Evolutionary conservation across 2,888 invertebrate species (phyloP).

Genomic region (Stratiomys singularior): DNA sequence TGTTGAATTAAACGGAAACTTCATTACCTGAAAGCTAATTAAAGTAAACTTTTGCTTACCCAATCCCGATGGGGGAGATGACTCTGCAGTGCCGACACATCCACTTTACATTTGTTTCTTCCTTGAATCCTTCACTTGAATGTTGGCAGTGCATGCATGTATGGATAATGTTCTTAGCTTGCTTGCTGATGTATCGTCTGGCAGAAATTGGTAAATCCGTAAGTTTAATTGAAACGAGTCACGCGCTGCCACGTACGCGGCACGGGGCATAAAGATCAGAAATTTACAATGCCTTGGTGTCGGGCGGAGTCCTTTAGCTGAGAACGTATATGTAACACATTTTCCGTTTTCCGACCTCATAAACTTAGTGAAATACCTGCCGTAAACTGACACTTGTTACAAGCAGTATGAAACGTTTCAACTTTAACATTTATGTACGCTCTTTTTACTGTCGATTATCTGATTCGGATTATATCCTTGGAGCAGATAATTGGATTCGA

Average conservation of each 20-base stretch:
- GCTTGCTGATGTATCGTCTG: too few relatives aligned
- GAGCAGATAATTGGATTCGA: slow-evolving; percentile 26
- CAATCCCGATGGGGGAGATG: neutral
- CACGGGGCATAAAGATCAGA: slow-evolving; percentile 23
- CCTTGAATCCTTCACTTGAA: too few relatives aligned
- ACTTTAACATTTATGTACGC: slow-evolving; percentile 1
- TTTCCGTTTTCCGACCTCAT: slow-evolving; percentile 34
- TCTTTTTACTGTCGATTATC: slow-evolving; percentile 19
- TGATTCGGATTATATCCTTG: neutral
- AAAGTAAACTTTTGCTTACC: slow-evolving; percentile 40
- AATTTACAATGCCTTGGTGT: slow-evolving; percentile 32
- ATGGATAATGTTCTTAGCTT: neutral
- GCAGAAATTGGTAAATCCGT: slow-evolving; percentile 41
- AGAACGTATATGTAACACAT: slow-evolving; percentile 30
- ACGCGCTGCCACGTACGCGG: slow-evolving; percentile 11
- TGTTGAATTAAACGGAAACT: slow-evolving; percentile 44
- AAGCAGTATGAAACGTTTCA: neutral
- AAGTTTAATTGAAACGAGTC: slow-evolving; percentile 40
- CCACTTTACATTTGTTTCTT: too few relatives aligned
- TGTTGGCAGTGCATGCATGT: neutral
- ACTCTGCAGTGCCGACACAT: too few relatives aligned
- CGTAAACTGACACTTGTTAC: slow-evolving; percentile 34
- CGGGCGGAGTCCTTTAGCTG: neutral
- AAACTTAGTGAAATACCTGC: slow-evolving; percentile 22
- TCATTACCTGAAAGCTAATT: slow-evolving; percentile 42